Conservation (phyloP, 2,797 vertebrate species). For the Varecia variegata region DNA sequence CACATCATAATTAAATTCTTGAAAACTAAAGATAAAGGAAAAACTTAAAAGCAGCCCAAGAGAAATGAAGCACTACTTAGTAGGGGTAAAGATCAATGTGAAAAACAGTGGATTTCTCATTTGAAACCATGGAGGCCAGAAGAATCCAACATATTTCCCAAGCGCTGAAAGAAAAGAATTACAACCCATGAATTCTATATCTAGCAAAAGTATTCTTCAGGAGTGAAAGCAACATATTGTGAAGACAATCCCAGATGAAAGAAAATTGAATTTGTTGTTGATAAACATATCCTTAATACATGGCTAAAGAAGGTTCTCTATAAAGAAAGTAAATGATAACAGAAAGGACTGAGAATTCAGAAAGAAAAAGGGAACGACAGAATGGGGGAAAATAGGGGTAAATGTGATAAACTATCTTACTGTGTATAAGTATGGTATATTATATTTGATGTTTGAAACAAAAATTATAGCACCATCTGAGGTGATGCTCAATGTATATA, state of each 20-base stretch:
- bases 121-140: not conserved
- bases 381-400: not conserved
- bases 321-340: not conserved
- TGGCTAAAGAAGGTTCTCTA: not conserved
- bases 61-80: not conserved
- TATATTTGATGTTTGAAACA: not conserved
- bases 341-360: not conserved
- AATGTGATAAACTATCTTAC: not conserved
- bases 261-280: not conserved
- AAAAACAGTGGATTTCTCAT: not conserved
- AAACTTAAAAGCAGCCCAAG: not conserved
- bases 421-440: not conserved
- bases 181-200: not conserved
- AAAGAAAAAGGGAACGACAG: not conserved
- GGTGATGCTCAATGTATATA: not conserved
- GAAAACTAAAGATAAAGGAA: not conserved
- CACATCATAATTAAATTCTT: not conserved
- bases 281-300: not conserved
- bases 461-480: not conserved
- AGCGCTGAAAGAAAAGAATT: not conserved
- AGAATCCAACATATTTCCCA: not conserved
- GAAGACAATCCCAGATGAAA: not conserved
- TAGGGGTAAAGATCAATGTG: not conserved
- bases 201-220: not conserved
- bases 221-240: not conserved